Evolutionary conservation across 2,797 vertebrate genomes (phyloP), one percentile per base, ranked within the genome.

Genomic region (Tolypeutes matacus): DNA sequence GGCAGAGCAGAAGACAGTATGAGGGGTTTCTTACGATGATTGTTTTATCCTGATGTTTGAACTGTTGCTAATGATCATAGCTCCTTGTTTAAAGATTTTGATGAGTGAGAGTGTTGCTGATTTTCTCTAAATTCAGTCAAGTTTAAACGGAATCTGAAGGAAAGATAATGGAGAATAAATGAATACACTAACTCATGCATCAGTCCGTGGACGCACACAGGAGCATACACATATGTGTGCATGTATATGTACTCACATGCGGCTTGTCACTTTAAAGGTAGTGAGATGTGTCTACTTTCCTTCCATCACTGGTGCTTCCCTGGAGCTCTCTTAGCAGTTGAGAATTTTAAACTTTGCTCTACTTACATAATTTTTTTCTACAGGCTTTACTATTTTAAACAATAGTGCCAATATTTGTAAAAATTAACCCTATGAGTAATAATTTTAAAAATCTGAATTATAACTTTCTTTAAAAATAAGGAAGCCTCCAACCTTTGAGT

Each of bases 101-200:
- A 77, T 80, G 86, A 56, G 81, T 39, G 85, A 25, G 53, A 46
- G 46, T 46, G 46, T 9, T 42, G 20, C 73, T 82, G 67, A 86
- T 23, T 73, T 42, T 95, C 93, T 23, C 34, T 93, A 93, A 96
- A 86, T 93, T 95, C 92, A 51, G 77, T 94, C n/a, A 34, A 77
- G 20, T 17, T 25, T 84, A 86, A 86, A 11, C 42, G n/a, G 93
- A 65, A 51, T 5, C 4, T 58, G 20, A 73, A 83, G 34, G 42
- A 80, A 36, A 56, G 36, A 25, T 21, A 65, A 9, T 25, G 23
- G 13, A 51, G 3, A 34, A 15, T 27, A 4, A 77, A 20, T n/a
- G 14, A 36, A 56, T 27, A 81, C 27, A 34, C 49, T 34, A 39
- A 5, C 31, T 70, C 12, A 4, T 29, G 15, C 20, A 64, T 49